phyloP scores from a whole-genome alignment of 2,113 vertebrate genomes.

The Oreotrochilus melanogaster region DNA sequence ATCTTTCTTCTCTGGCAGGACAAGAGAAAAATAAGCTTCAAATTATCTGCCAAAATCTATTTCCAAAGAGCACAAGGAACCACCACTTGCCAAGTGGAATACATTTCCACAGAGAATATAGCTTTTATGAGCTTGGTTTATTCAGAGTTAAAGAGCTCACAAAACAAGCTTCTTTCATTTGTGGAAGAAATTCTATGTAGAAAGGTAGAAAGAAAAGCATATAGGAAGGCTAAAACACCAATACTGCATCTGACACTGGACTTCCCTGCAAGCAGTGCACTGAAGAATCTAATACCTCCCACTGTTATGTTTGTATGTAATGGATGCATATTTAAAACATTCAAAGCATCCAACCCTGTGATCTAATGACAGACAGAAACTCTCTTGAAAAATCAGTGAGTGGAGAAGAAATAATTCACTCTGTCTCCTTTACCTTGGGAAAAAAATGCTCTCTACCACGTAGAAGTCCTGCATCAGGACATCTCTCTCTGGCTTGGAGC shows the following conservation, averaged over 20 bases:
- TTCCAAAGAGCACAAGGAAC: background rate
- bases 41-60: background rate
- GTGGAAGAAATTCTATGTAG: background rate
- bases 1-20: background rate
- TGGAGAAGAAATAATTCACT: background rate
- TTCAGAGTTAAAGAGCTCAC: background rate
- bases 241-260: background rate
- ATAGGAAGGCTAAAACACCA: background rate
- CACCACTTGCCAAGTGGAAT: background rate
- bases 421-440: slow-evolving; percentile 87
- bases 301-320: background rate
- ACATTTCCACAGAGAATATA: background rate
- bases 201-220: background rate
- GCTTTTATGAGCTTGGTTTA: background rate
- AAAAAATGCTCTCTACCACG: slow-evolving; percentile 98
- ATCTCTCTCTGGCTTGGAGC: slow-evolving; percentile 96
- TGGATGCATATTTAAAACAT: background rate
- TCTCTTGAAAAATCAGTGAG: background rate
- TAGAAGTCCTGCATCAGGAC: slow-evolving; percentile 99
- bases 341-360: background rate
- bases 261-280: background rate
- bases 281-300: slow-evolving; percentile 1
- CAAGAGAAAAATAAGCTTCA: background rate
- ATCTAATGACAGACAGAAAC: background rate
- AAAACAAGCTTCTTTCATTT: background rate